phyloP scores from a whole-genome alignment of 2,113 vertebrate species.

The Ceyx margarethae region DNA sequence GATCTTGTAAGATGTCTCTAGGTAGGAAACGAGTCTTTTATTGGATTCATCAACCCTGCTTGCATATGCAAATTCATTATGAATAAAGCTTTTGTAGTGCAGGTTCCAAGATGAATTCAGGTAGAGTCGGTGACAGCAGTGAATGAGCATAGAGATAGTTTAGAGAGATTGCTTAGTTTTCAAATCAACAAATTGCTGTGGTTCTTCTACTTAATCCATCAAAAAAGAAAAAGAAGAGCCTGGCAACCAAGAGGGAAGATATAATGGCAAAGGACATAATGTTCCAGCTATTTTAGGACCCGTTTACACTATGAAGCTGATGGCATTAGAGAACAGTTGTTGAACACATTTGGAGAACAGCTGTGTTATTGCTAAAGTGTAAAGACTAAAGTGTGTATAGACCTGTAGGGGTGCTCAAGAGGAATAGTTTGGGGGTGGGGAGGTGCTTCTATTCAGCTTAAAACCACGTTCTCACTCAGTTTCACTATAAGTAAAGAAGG shows the following conservation, averaged over 20 bases:
- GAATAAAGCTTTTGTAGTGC: constrained; percentile 41
- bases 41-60: neutral
- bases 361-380: constrained; percentile 42
- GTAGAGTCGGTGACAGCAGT: constrained; percentile 21
- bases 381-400: constrained; percentile 4
- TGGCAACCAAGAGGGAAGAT: constrained; percentile 13
- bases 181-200: constrained; percentile 61
- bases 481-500: neutral
- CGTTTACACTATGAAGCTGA: constrained; percentile 42
- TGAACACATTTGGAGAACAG: constrained; percentile 38
- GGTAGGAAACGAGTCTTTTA: constrained; percentile 11
- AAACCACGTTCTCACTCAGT: neutral
- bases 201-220: constrained; percentile 42
- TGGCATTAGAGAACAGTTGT: constrained; percentile 41
- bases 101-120: constrained; percentile 37
- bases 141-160: constrained; percentile 11
- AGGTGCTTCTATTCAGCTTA: neutral
- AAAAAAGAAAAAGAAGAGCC: constrained; percentile 40
- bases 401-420: neutral
- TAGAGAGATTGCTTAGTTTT: constrained; percentile 47
- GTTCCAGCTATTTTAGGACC: constrained; percentile 57
- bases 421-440: neutral
- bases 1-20: neutral
- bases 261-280: constrained; percentile 44
- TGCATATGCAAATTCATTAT: constrained; percentile 38